Evolutionary conservation across 2,797 vertebrate genomes (phyloP).

Genomic region (Syngnathus rostellatus): DNA sequence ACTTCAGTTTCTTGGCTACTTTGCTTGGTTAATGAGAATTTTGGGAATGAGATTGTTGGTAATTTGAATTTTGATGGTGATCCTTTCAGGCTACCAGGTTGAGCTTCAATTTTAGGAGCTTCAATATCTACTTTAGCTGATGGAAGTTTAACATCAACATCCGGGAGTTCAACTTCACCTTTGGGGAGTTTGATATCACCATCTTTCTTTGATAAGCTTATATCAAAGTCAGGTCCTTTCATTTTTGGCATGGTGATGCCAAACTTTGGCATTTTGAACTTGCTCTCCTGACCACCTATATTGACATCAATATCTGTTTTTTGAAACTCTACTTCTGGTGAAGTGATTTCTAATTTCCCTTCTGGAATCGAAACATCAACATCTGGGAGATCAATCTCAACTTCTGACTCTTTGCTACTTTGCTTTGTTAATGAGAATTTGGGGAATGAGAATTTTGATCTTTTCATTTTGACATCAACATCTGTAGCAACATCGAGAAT

Average conservation of each 20-base stretch:
- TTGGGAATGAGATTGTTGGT: slow-evolving; percentile 26
- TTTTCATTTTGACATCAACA: neutral
- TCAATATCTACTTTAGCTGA: slow-evolving; percentile 23
- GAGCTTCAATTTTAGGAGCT: slow-evolving; percentile 13
- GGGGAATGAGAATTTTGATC: neutral
- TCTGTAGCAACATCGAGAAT: neutral
- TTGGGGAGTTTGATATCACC: slow-evolving; percentile 26
- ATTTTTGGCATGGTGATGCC: slow-evolving; percentile 30
- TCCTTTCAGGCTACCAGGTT: neutral
- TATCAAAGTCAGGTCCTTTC: slow-evolving; percentile 20
- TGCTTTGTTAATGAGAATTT: slow-evolving; percentile 2
- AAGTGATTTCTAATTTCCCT: neutral
- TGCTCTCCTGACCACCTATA: slow-evolving; percentile 16
- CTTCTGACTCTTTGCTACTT: neutral
- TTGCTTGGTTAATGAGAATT: slow-evolving; percentile 48
- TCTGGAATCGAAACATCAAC: neutral
- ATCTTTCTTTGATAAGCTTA: slow-evolving; percentile 39
- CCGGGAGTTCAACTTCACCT: slow-evolving; percentile 23
- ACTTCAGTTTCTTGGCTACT: slow-evolving; percentile 24
- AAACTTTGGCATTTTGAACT: slow-evolving; percentile 40
- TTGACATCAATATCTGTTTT: slow-evolving; percentile 17
- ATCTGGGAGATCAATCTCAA: neutral
- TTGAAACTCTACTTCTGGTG: neutral
- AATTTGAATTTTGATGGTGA: slow-evolving; percentile 18
- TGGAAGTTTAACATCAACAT: slow-evolving; percentile 11